These are phyloP conservation scores for Lasioglossum vierecki DNA, from an alignment of 2,888 invertebrate genomes.

Conservation along the genomic window DNA sequence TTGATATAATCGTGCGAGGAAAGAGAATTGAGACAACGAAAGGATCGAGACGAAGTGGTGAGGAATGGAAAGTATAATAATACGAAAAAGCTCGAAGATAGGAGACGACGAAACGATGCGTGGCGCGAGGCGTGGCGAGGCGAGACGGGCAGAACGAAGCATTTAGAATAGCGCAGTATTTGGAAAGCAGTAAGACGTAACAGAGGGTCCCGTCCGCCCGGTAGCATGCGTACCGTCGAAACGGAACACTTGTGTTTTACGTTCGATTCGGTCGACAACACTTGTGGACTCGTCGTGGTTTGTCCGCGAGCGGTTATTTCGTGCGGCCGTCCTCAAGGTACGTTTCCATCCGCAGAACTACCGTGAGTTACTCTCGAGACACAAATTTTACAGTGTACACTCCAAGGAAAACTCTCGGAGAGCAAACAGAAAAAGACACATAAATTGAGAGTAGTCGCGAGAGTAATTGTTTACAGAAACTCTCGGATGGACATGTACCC, in stretches of 20 bases:
- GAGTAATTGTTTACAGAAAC: too few species aligned
- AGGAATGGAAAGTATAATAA: too few species aligned
- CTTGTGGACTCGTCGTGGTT: conserved; percentile 53
- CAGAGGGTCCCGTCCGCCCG: conserved; percentile 19
- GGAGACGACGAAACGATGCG: neutral
- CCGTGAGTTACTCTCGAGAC: too few species aligned
- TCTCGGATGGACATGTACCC: too few species aligned
- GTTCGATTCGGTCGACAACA: conserved; percentile 55
- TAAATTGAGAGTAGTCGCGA: too few species aligned
- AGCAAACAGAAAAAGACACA: too few species aligned
- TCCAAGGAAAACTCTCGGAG: too few species aligned
- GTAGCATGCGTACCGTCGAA: conserved; percentile 52
- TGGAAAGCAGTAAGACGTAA: conserved; percentile 41
- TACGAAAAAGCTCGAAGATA: too few species aligned
- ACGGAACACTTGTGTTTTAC: conserved; percentile 72
- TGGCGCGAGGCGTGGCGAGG: neutral
- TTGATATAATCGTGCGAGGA: neutral
- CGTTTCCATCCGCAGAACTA: too few species aligned
- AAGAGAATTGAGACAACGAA: neutral
- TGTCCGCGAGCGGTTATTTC: conserved; percentile 13
- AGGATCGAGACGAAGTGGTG: too few species aligned
- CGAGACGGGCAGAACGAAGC: neutral
- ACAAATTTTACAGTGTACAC: too few species aligned
- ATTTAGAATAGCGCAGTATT: conserved; percentile 6
- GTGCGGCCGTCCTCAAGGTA: too few species aligned